Evolutionary conservation across 2,888 invertebrate genomes (phyloP).

Genomic region (Athripsodes cinereus): DNA sequence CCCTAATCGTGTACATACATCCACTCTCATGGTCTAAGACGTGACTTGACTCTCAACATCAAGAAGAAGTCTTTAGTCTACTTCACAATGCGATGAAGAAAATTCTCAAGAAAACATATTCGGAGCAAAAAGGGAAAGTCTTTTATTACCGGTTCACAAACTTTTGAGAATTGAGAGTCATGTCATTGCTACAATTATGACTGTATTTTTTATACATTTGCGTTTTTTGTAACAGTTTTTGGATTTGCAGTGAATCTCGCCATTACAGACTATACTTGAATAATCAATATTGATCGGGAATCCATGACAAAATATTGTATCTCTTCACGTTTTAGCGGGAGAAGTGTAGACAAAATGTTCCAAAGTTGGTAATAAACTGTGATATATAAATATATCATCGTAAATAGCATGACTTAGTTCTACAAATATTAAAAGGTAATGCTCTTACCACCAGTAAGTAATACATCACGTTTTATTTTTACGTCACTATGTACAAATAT

Average conservation of each 20-base stretch:
- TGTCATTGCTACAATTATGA: not conserved
- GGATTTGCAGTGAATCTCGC: constrained; percentile 18
- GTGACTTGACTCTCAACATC: constrained; percentile 28
- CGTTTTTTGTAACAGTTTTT: constrained; percentile 2
- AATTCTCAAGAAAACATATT: not conserved
- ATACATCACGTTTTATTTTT: too few relatives aligned
- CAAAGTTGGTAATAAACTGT: too few relatives aligned
- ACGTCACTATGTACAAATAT: too few relatives aligned
- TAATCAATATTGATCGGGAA: constrained; percentile 28
- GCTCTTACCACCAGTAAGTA: too few relatives aligned
- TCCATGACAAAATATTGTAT: not conserved
- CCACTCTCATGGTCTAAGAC: constrained; percentile 27
- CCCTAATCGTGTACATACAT: constrained; percentile 27
- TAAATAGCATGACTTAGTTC: too few relatives aligned
- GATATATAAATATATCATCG: too few relatives aligned
- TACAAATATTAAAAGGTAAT: too few relatives aligned
- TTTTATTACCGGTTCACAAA: not conserved
- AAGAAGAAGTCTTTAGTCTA: constrained; percentile 31
- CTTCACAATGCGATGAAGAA: constrained; percentile 4
- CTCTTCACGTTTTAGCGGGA: too few relatives aligned
- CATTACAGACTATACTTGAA: constrained; percentile 22
- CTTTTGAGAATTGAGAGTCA: not conserved
- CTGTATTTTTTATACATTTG: not conserved
- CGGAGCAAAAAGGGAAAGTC: not conserved
- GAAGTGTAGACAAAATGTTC: too few relatives aligned